phyloP scores from a whole-genome alignment of 1,140 invertebrate genomes.

The Atta cephalotes region DNA sequence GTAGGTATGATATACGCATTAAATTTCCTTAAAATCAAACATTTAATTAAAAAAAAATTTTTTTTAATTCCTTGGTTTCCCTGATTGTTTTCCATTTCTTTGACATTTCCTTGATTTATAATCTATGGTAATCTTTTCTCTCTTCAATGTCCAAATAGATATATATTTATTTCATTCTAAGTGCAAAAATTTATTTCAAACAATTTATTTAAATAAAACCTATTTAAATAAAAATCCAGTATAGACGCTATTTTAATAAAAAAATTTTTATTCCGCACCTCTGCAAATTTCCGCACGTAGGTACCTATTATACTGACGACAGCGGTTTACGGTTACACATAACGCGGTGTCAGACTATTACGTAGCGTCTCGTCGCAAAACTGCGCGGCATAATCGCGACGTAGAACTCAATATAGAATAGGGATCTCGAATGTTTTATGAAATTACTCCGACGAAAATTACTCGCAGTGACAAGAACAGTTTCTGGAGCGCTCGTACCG shows the following conservation, averaged over 20 bases:
- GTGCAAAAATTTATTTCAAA: too few relatives aligned
- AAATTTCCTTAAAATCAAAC: too few relatives aligned
- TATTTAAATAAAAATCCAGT: neutral
- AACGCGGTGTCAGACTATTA: slow-evolving; percentile 44
- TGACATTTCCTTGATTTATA: too few relatives aligned
- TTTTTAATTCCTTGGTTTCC: too few relatives aligned
- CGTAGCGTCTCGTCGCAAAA: slow-evolving; percentile 14
- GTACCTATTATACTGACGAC: neutral
- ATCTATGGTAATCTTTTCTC: too few relatives aligned
- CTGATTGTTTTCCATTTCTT: too few relatives aligned
- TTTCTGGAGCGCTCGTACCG: slow-evolving; percentile 29
- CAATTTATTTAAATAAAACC: too few relatives aligned
- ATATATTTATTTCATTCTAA: too few relatives aligned
- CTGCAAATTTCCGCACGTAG: slow-evolving; percentile 41
- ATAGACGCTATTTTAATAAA: neutral
- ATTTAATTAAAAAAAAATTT: too few relatives aligned
- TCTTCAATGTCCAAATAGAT: too few relatives aligned
- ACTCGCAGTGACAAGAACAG: slow-evolving; percentile 15
- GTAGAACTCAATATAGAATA: slow-evolving; percentile 47
- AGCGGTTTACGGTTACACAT: slow-evolving; percentile 51
- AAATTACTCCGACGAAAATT: slow-evolving; percentile 33
- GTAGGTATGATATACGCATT: too few relatives aligned
- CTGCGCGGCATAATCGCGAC: slow-evolving; percentile 1
- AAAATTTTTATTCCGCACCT: slow-evolving; percentile 23
- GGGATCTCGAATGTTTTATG: slow-evolving; percentile 34